Conservation (phyloP, 1,140 invertebrate genomes). For the Heterodera carotae region DNA sequence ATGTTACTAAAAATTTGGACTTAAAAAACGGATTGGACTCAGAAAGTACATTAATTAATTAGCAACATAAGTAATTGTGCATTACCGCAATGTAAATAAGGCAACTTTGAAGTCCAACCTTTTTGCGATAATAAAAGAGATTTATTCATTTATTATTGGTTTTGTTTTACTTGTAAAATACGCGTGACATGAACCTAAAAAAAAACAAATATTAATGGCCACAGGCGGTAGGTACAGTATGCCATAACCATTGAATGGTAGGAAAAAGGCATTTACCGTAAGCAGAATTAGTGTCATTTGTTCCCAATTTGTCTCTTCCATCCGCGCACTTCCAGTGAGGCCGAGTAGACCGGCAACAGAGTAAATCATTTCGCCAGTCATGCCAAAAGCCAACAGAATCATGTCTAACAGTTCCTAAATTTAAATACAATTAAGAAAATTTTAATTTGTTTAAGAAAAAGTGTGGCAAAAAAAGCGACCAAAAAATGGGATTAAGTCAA, state of each 20-base stretch:
- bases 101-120: constrained; percentile 61
- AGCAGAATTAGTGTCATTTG: constrained; percentile 37
- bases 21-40: no score
- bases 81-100: constrained; percentile 58
- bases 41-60: no score
- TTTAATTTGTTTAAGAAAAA: no score
- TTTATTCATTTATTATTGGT: background rate
- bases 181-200: constrained; percentile 59
- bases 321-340: constrained; percentile 45
- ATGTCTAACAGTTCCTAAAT: constrained; percentile 60
- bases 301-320: constrained; percentile 50
- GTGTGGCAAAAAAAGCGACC: no score
- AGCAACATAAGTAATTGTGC: no score
- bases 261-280: constrained; percentile 5
- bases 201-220: constrained; percentile 23
- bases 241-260: no score
- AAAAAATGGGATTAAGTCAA: no score
- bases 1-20: no score
- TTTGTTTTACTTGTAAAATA: constrained; percentile 51
- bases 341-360: constrained; percentile 61
- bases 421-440: background rate
- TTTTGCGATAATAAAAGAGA: no score
- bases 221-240: background rate
- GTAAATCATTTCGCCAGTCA: constrained; percentile 63
- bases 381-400: constrained; percentile 57